Percentiles rank a stretch among this genome's conserved stretches.
phyloP scores from a whole-genome alignment of 1,140 invertebrate species.

The Drosophila ambigua region DNA sequence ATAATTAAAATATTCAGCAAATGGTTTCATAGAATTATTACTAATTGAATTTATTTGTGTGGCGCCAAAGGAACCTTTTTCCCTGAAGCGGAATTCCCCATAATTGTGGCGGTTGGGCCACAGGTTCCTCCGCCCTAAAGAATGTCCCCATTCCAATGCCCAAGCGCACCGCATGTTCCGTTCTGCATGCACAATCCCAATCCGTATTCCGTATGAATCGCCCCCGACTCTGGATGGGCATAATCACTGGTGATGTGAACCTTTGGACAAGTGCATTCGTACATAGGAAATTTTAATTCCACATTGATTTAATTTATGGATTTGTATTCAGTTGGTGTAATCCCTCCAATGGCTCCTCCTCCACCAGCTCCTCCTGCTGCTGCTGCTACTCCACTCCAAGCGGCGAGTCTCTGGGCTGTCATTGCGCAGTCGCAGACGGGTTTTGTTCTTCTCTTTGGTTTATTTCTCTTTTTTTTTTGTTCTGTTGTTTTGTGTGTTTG shows the following conservation, averaged over 20 bases:
- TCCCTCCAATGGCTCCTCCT: constrained; percentile 9
- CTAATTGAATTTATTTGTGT: constrained; percentile 3
- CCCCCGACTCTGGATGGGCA: constrained; percentile 25
- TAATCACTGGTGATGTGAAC: constrained; percentile 45
- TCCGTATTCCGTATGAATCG: constrained; percentile 13
- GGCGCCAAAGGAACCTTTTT: constrained; percentile 21
- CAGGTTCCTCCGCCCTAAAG: neutral
- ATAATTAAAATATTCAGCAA: neutral
- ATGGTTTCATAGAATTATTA: neutral
- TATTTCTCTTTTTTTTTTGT: constrained; percentile 2
- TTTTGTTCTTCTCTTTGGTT: constrained; percentile 36
- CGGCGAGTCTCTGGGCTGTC: constrained; percentile 38
- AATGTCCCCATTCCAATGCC: constrained; percentile 40
- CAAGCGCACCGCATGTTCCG: constrained; percentile 36
- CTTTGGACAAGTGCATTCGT: constrained; percentile 78
- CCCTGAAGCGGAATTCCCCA: constrained; percentile 44
- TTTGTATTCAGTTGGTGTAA: constrained; percentile 68
- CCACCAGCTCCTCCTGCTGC: constrained; percentile 3
- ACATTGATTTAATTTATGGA: constrained; percentile 66
- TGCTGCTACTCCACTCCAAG: no score
- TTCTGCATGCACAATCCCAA: constrained; percentile 67
- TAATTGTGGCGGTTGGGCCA: constrained; percentile 4
- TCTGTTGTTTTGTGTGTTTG: constrained; percentile 28
- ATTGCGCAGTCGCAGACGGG: constrained; percentile 39
- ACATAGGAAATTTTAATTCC: constrained; percentile 74